Evolutionary conservation across 2,113 vertebrate species (phyloP).

Genomic region (Varanus komodoensis): DNA sequence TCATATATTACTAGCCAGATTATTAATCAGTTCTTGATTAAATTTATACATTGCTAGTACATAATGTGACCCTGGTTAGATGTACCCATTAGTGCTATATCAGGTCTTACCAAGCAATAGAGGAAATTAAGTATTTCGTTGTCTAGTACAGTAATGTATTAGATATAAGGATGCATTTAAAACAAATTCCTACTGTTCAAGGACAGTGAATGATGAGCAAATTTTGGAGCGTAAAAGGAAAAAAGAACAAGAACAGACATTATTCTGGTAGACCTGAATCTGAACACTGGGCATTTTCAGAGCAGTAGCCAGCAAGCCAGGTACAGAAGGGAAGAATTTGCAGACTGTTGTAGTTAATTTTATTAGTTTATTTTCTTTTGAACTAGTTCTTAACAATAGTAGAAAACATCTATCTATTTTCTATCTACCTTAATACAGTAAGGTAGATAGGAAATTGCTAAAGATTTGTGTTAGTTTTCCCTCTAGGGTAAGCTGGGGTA

Average conservation of each 20-base stretch:
- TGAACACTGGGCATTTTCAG: background rate
- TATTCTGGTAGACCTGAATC: background rate
- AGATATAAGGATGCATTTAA: constrained; percentile 18
- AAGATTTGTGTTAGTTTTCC: background rate
- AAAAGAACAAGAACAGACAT: background rate
- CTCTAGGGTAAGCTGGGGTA: background rate
- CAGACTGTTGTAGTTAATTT: background rate
- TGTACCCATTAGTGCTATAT: background rate
- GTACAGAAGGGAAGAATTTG: background rate
- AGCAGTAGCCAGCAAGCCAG: background rate
- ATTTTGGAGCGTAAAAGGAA: background rate
- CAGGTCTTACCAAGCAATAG: background rate
- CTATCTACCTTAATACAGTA: background rate
- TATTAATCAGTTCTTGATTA: constrained; percentile 28
- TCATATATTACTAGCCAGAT: constrained; percentile 7
- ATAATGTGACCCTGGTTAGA: constrained; percentile 15
- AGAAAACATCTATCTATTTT: background rate
- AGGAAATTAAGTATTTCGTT: background rate
- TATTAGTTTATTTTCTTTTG: background rate
- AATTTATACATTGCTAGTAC: constrained; percentile 13
- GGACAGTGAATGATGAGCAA: constrained; percentile 1
- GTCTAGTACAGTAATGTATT: background rate
- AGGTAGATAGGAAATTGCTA: background rate
- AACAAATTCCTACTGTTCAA: constrained; percentile 17
- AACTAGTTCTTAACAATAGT: background rate